Evolutionary conservation across 1,140 invertebrate species (phyloP).

Genomic region (Ctenoplectra terminalis): DNA sequence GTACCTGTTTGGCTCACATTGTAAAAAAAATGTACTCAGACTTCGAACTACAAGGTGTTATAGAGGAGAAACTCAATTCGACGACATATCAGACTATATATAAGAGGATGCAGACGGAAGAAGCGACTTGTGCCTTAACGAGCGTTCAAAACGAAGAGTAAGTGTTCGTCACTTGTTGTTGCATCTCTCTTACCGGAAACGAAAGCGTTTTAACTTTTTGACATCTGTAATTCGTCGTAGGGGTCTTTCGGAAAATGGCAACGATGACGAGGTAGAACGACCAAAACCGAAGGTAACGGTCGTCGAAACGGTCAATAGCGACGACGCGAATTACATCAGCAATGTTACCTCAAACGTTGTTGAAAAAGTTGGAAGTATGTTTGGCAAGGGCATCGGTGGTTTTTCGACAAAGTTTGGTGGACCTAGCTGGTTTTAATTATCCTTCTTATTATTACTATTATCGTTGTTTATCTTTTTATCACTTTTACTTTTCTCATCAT

Average conservation of each 20-base stretch:
- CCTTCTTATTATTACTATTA: background rate
- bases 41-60: slow-evolving; percentile 99
- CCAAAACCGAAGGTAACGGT: slow-evolving; percentile 87
- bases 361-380: slow-evolving; percentile 91
- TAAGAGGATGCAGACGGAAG: slow-evolving; percentile 97
- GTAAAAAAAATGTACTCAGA: slow-evolving; percentile 99
- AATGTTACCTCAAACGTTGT: slow-evolving; percentile 90
- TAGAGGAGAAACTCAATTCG: slow-evolving; percentile 98
- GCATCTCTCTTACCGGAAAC: background rate
- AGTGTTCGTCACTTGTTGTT: slow-evolving; percentile 39
- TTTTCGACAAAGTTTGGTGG: slow-evolving; percentile 91
- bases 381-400: slow-evolving; percentile 92
- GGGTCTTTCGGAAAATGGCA: slow-evolving; percentile 85
- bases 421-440: slow-evolving; percentile 87
- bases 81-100: slow-evolving; percentile 97
- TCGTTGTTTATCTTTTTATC: background rate
- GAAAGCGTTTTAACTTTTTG: background rate
- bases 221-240: slow-evolving; percentile 49
- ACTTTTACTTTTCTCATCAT: background rate
- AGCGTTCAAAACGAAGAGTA: slow-evolving; percentile 88
- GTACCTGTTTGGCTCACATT: slow-evolving; percentile 97
- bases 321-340: slow-evolving; percentile 87
- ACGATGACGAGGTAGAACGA: slow-evolving; percentile 85
- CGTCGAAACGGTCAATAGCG: slow-evolving; percentile 84
- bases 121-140: slow-evolving; percentile 95